Evolutionary conservation across 1,140 invertebrate species (phyloP).

Genomic region (Subanguina moxae): DNA sequence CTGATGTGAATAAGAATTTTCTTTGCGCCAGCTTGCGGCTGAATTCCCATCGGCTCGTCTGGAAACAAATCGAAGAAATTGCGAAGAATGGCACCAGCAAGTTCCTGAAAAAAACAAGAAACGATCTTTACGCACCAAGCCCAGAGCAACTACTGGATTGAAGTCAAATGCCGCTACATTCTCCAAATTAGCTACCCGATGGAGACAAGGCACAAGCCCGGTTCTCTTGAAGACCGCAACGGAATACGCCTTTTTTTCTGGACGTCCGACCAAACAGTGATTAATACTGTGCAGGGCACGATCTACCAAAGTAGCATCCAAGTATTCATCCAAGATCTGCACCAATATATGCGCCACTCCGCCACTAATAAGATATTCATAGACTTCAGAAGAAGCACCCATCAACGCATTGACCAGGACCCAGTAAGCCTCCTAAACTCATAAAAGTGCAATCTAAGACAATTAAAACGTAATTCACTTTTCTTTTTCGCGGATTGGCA

Average conservation of each 20-base stretch:
- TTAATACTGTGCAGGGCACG: not conserved
- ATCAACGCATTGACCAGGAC: constrained; percentile 30
- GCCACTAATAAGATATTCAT: constrained; percentile 24
- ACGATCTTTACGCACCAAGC: not conserved
- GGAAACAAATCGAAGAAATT: not conserved
- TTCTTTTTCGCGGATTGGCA: constrained; percentile 19
- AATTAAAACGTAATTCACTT: constrained; percentile 6
- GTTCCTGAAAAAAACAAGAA: not conserved
- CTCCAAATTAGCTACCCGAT: not conserved
- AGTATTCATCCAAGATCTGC: constrained; percentile 11
- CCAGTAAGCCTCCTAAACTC: constrained; percentile 31
- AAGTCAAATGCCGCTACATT: not conserved
- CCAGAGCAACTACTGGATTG: not conserved
- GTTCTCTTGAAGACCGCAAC: not conserved
- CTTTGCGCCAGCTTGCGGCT: not conserved
- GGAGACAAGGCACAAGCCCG: not conserved
- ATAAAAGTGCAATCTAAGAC: not conserved
- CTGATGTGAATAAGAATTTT: too few species aligned
- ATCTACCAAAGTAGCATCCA: not conserved
- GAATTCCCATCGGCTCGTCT: not conserved
- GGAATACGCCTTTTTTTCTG: not conserved
- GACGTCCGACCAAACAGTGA: not conserved
- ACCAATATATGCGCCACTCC: constrained; percentile 20
- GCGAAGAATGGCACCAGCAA: not conserved
- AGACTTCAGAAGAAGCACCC: constrained; percentile 14